Evolutionary conservation across 1,140 invertebrate species (phyloP), one percentile per base, ranked within the genome.

Genomic region (Meloidogyne hapla): DNA sequence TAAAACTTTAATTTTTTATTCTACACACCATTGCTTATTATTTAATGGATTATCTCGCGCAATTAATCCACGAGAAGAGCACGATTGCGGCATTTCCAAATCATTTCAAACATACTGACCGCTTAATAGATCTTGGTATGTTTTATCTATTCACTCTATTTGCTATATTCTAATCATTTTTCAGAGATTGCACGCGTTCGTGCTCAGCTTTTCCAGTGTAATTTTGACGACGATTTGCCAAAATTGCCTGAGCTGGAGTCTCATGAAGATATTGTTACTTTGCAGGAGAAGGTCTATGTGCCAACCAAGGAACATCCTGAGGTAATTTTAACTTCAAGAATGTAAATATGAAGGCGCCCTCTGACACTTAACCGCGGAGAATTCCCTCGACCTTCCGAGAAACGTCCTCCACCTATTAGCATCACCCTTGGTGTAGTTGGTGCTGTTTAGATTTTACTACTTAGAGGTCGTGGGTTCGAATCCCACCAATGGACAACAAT

Each of bases 221-320:
- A 95, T 91, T 94, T 94, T 75, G 92, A 93, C 45, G 94, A 94
- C 89, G 94, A 95, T 88, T 94, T 96, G 88, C 93, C 95, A 33
- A 89, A 93, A 74, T 90, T 99, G 84, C 96, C 96, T 85, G 95
- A 98, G 85, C 90, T 93, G 66, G 92, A 94, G 38, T 56, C 79
- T n/a, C 26, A 63, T 79, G 96, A 96, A 56, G 91, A 93, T 81
- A 90, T 94, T 81, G 92, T 93, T 76, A 94, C 93, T 85, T 91
- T 96, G 83, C 94, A 94, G 89, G 96, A 99, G 91, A 99, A 99
- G 92, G 93, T 99, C 84, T 99, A 95, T 90, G 95, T 99, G 86
- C 97, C 97, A 15, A 94, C 96, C 81, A 97, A 98, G 91, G 95
- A 98, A 89, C 94, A 98, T 90, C 97, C 96, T 90, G 96, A 99